Percentiles rank a stretch among this genome's conserved stretches.
Conservation (phyloP, 1,140 invertebrate species). For the Gonioctena quinquepunctata region DNA sequence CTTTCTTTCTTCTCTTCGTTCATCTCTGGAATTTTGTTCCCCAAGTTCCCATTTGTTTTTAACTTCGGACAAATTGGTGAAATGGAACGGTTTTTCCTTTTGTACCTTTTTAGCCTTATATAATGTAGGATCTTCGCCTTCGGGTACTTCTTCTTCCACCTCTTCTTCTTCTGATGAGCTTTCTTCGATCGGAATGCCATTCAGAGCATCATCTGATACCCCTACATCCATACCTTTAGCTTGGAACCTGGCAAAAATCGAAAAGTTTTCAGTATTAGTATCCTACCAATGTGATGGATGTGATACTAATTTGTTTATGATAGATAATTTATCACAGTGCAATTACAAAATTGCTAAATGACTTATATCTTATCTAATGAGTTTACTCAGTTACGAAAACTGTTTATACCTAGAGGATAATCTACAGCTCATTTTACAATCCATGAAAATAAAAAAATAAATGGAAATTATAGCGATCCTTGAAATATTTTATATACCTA, state of each 20-base stretch:
- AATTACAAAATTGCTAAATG: no score
- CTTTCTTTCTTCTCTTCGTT: conserved; percentile 78
- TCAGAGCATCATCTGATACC: conserved; percentile 73
- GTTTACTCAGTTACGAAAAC: no score
- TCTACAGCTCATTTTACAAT: no score
- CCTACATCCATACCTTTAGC: conserved; percentile 80
- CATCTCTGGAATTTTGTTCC: conserved; percentile 64
- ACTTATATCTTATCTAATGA: no score
- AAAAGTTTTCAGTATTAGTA: no score
- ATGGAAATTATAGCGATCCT: conserved; percentile 49
- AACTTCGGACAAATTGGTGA: conserved; percentile 83
- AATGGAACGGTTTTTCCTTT: conserved; percentile 76
- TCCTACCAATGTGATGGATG: no score
- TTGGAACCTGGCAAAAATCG: conserved; percentile 68
- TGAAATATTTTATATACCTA: no score
- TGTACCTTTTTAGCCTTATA: conserved; percentile 54
- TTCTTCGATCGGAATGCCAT: conserved; percentile 68
- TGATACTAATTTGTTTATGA: no score
- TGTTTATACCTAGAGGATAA: no score
- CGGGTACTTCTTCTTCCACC: conserved; percentile 54
- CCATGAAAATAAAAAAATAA: background rate
- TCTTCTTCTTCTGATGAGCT: conserved; percentile 70
- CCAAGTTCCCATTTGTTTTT: conserved; percentile 77
- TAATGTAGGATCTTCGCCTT: conserved; percentile 57
- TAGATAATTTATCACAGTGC: no score